Percentiles rank a stretch among this genome's conserved stretches.
Conservation (phyloP, 2,888 invertebrate species). For the Cephus pygmeus region DNA sequence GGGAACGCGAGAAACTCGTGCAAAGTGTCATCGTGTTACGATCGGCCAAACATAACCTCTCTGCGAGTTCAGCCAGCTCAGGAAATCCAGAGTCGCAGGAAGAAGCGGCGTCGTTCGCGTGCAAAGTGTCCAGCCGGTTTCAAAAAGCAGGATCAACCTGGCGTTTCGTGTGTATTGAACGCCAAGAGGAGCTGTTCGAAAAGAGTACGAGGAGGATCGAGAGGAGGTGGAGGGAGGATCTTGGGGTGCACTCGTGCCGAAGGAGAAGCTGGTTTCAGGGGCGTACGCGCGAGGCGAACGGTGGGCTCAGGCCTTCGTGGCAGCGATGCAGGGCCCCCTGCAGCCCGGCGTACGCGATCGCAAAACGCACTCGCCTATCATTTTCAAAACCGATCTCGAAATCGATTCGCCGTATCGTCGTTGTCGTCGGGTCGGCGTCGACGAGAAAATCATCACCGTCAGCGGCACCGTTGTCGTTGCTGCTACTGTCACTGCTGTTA, state of each 20-base stretch:
- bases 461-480: background rate
- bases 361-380: slow-evolving; percentile 31
- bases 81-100: background rate
- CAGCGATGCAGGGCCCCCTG: slow-evolving; percentile 66
- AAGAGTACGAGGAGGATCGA: background rate
- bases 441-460: background rate
- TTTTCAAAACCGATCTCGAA: slow-evolving; percentile 12
- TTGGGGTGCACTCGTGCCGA: slow-evolving; percentile 8
- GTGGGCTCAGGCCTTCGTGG: slow-evolving; percentile 61
- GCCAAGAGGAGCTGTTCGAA: background rate
- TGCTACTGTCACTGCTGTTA: background rate
- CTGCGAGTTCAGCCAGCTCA: background rate
- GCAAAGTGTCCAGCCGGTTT: background rate
- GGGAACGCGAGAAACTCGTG: background rate
- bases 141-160: background rate
- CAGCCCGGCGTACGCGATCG: slow-evolving; percentile 57
- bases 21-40: background rate
- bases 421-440: background rate
- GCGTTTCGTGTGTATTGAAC: background rate
- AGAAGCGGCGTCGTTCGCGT: background rate
- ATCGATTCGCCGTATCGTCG: slow-evolving; percentile 36
- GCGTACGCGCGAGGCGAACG: slow-evolving; percentile 47
- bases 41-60: background rate
- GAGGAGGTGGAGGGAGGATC: slow-evolving; percentile 23
- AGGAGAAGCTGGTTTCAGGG: slow-evolving; percentile 24